Percentiles rank a stretch among this genome's conserved stretches.
Conservation (phyloP, 1,140 invertebrate species). For the Acyrthosiphon pisum region DNA sequence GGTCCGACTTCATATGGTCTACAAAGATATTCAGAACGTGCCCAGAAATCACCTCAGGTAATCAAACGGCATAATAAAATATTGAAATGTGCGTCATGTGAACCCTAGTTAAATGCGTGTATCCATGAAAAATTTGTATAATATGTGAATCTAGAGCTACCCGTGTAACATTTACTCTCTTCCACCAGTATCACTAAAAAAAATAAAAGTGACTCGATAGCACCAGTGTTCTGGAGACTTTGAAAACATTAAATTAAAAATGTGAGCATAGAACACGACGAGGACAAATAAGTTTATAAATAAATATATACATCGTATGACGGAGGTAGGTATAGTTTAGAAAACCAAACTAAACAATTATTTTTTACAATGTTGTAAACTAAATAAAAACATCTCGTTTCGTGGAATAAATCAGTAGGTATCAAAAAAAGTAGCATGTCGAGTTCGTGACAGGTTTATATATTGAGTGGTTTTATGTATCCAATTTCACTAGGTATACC, state of each 20-base stretch:
- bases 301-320: background rate
- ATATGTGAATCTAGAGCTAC: background rate
- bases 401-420: background rate
- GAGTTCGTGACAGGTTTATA: background rate
- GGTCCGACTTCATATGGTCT: constrained; percentile 79
- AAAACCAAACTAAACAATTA: background rate
- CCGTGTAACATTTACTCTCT: background rate
- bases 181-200: background rate
- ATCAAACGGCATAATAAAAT: background rate
- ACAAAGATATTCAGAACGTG: constrained; percentile 85
- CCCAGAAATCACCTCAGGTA: constrained; percentile 80
- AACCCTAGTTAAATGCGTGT: background rate
- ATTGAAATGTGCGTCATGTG: background rate
- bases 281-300: background rate
- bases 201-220: background rate
- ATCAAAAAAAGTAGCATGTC: background rate
- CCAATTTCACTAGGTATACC: background rate
- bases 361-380: background rate
- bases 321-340: background rate
- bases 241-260: background rate
- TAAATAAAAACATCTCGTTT: background rate
- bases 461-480: background rate
- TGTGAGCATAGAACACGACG: background rate
- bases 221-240: background rate
- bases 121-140: background rate